These are phyloP conservation scores for Conomelus anceps DNA, from an alignment of 2,888 invertebrate species.

Conservation along the genomic window DNA sequence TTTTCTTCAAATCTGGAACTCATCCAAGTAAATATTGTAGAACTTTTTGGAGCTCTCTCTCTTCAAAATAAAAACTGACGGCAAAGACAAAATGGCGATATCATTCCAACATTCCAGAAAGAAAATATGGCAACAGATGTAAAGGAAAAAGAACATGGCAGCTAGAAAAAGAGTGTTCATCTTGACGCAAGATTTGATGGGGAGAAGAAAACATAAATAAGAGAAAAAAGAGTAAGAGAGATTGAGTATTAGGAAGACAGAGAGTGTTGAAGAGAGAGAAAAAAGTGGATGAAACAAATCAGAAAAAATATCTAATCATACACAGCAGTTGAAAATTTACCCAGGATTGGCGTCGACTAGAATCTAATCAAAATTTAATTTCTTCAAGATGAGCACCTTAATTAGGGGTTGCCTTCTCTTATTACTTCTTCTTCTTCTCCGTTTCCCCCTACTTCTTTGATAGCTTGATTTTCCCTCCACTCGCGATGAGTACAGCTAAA, in stretches of 20 bases:
- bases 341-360: background rate
- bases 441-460: background rate
- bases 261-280: background rate
- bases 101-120: background rate
- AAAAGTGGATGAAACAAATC: background rate
- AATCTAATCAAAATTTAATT: background rate
- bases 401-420: background rate
- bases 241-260: background rate
- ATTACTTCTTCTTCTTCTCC: background rate
- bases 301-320: background rate
- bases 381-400: background rate
- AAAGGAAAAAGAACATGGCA: too few species aligned
- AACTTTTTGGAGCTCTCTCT: background rate
- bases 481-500: too few species aligned
- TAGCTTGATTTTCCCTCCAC: background rate
- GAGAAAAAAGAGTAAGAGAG: background rate
- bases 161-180: background rate
- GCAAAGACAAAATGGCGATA: background rate
- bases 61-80: background rate
- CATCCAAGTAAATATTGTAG: background rate
- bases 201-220: background rate
- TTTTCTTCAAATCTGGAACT: background rate
- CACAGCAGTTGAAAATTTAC: background rate
- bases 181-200: background rate
- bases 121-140: background rate